Evolutionary conservation across 2,113 vertebrate genomes (phyloP).

Genomic region (Cnemophilus loriae): DNA sequence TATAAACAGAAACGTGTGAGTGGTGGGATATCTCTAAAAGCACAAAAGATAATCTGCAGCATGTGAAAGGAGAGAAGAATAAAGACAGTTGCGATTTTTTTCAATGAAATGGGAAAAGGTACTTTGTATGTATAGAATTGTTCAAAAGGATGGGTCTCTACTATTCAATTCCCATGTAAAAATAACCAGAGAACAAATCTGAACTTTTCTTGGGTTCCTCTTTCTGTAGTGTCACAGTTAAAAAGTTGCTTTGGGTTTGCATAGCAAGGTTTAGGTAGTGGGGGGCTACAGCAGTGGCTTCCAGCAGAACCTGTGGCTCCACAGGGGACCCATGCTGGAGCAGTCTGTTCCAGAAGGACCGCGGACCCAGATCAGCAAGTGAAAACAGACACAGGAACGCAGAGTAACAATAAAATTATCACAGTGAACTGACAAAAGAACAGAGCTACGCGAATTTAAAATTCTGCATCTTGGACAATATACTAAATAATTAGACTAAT

Average conservation of each 20-base stretch:
- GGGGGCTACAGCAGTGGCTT: neutral
- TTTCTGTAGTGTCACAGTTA: neutral
- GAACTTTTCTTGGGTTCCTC: neutral
- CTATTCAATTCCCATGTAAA: neutral
- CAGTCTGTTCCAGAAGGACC: neutral
- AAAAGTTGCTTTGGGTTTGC: neutral
- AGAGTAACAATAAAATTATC: neutral
- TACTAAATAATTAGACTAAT: neutral
- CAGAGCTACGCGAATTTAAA: neutral
- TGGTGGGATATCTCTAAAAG: neutral
- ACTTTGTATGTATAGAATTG: neutral
- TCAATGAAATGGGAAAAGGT: neutral
- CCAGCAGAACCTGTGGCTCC: neutral
- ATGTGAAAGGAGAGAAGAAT: neutral
- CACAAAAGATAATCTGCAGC: neutral
- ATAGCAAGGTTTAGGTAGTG: neutral
- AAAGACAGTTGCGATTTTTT: neutral
- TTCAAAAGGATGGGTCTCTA: neutral
- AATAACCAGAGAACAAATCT: neutral
- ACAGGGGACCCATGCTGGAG: neutral
- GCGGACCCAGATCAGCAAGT: too few relatives aligned
- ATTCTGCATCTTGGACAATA: neutral
- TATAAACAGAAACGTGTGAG: neutral
- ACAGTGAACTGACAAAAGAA: neutral
- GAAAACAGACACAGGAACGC: neutral